Conservation (phyloP, 92 coral and sea anemone genomes). For the Porites evermanni region DNA sequence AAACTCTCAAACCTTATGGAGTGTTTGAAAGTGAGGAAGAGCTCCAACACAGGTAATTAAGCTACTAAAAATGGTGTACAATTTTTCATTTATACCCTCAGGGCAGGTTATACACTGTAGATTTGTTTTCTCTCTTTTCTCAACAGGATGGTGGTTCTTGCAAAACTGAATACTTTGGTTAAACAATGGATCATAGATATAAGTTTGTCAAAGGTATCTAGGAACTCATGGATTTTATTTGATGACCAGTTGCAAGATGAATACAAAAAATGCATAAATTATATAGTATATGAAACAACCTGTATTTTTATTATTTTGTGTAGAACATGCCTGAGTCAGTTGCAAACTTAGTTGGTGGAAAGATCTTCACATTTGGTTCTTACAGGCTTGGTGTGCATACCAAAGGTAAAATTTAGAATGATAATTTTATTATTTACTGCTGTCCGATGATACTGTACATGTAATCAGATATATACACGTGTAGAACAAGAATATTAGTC, state of each 20-base stretch:
- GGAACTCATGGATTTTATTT: no score
- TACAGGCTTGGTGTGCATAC: constrained; percentile 98
- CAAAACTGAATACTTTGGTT: constrained; percentile 90
- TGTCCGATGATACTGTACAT: not conserved
- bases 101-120: not conserved
- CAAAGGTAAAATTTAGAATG: constrained; percentile 69
- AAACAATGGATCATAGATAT: constrained; percentile 92
- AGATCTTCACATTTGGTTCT: constrained; percentile 98
- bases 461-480: no score
- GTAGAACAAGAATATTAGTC: no score
- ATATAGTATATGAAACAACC: no score
- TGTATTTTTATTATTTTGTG: no score
- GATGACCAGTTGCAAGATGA: no score
- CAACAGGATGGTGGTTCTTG: constrained; percentile 93
- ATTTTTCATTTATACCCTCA: not conserved
- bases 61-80: not conserved
- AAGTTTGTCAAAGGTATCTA: constrained; percentile 80
- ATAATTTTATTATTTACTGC: not conserved
- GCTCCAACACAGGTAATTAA: constrained; percentile 86
- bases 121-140: not conserved
- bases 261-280: no score
- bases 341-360: constrained; percentile 93
- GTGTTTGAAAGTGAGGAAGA: constrained; percentile 97
- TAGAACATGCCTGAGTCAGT: constrained; percentile 95
- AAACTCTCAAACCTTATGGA: constrained; percentile 86